Evolutionary conservation across 2,797 vertebrate genomes (phyloP), one percentile per base, ranked within the genome.

Genomic region (Microcaecilia unicolor): DNA sequence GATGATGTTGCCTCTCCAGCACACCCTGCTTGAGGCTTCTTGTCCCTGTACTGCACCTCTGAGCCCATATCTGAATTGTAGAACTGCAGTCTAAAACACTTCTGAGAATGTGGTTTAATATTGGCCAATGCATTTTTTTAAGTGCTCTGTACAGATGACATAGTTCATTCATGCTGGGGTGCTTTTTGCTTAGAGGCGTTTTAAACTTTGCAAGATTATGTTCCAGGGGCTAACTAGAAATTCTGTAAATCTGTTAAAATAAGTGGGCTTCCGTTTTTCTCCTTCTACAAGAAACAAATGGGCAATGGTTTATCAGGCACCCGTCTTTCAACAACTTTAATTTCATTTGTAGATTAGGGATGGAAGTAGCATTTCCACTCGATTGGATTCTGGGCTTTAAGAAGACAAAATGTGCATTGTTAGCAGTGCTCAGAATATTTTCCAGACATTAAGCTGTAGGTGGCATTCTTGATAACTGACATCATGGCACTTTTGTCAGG

Each of bases 241-340:
- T 79, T 77, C 73, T 75, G 80, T 85, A 81, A 83, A 84, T 81
- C 78, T 76, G 74, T 78, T 80, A 80, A 83, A 83, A 80, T 81
- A 83, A 82, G 75, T 70, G 49, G 73, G 73, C 76, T 84, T 80
- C 72, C 64, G 57, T 76, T 81, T 78, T 70, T 75, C 32, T 52
- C 58, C 52, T 71, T 58, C 66, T 42, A 55, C 52, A 61, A 68
- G 76, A 74, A 78, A 80, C 72, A 77, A 79, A 80, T 67, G 60
- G 64, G 48, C 71, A 66, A 63, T 24, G 70, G 70, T 81, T 77
- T 74, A 66, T 71, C 59, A n/a, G 57, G 41, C n/a, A n/a, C n/a
- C n/a, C 34, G 67, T 86, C 84, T 85, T 78, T 86, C 84, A 85
- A 76, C 84, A 85, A 84, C 66, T 85, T 85, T 85, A 84, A 86